Evolutionary conservation across 1,140 invertebrate genomes (phyloP), one percentile per base, ranked within the genome.

Genomic region (Zaprionus kolodkinae): DNA sequence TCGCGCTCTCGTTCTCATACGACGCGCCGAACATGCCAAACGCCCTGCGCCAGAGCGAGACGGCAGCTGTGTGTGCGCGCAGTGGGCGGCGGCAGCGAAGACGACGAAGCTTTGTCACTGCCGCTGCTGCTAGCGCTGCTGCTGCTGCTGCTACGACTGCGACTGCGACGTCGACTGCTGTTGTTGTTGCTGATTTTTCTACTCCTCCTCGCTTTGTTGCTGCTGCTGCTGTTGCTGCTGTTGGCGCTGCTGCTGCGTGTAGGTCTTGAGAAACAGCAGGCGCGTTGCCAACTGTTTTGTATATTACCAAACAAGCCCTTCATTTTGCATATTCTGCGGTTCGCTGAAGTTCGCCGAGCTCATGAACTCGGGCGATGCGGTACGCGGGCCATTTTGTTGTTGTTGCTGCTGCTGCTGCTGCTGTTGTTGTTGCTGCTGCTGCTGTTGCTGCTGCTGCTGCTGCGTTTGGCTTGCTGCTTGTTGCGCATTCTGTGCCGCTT

Each of bases 301-400:
- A 92, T 92, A 92, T 92, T 95, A 96, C 95, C 95, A 96, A 93
- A 95, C 95, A 81, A 96, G 94, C 63, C 95, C 95, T 92, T 96
- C 95, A 93, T 95, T 96, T 92, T 95, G 94, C 92, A 96, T 94
- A 93, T 95, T 95, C 93, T 95, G 95, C 66, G 95, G 95, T 93
- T 96, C 95, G 66, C 95, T 94, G 91, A 95, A 96, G 72, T 94
- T 95, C 76, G 94, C 94, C 61, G 93, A 91, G 48, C 92, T 92
- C 93, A 94, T 93, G 76, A 94, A 94, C 84, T 94, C 93, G 30
- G 93, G 93, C 75, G 93, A 94, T 74, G 93, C 93, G 61, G 93
- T 93, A 62, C 93, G 79, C 83, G 91, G 92, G 76, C 91, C 91
- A 91, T 92, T 92, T 82, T 88, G 81, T 91, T 91, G 88, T 72